phyloP scores from a whole-genome alignment of 2,797 vertebrate species.

The Hippopotamyrus pictus region DNA sequence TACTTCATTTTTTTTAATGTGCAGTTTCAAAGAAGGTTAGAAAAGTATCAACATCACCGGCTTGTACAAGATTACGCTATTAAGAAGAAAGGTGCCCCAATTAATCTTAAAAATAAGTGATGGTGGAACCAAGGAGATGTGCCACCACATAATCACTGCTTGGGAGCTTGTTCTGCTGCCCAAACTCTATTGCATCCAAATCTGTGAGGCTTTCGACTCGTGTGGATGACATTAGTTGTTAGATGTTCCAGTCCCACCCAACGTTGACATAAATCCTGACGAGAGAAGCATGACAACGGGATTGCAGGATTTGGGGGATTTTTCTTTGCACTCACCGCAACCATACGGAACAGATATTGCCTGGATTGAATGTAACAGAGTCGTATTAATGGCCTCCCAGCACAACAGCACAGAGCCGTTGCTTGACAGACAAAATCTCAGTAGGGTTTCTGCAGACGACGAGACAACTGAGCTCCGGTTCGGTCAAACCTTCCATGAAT shows the following conservation, averaged over 20 bases:
- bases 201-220: background rate
- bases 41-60: background rate
- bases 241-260: background rate
- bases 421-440: background rate
- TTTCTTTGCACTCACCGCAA: background rate
- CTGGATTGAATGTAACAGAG: background rate
- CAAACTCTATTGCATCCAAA: background rate
- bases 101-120: background rate
- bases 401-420: background rate
- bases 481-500: conserved; percentile 1
- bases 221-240: background rate
- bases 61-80: background rate
- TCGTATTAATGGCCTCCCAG: background rate
- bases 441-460: conserved; percentile 4
- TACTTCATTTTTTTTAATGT: background rate
- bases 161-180: background rate
- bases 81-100: background rate
- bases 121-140: background rate
- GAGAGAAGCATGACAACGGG: background rate
- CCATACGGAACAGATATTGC: background rate
- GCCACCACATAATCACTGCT: background rate
- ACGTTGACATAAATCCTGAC: background rate
- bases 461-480: background rate
- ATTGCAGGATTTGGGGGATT: background rate
- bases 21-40: background rate